Evolutionary conservation across 2,888 invertebrate species (phyloP), one percentile per base, ranked within the genome.

Genomic region (Calameuta pallipes): DNA sequence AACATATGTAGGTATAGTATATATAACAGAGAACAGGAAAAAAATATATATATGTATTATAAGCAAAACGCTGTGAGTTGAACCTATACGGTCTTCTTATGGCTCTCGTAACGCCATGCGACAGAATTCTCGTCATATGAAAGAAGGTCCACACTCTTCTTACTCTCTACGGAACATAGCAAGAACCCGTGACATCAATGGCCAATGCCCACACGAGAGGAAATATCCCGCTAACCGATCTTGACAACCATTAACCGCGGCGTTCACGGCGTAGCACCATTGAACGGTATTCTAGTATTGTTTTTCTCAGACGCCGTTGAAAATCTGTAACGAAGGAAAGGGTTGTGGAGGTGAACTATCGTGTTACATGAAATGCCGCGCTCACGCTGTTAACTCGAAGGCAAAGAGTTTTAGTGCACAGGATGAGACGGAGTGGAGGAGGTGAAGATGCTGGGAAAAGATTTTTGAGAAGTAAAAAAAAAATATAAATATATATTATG

Each of bases 151-250:
- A 33, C 36, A 75, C 75, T 75, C 75, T 68, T 36, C 23, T 30
- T n/a, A 37, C 74, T 74, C 74, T 36, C 33, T 34, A 23, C 71
- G 71, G 71, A 71, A 37, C 74, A 33, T 33, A 78, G 82, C 79
- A 83, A 73, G 81, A 78, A 77, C 81, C 85, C 83, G 84, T 87
- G 89, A 89, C 89, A 90, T 89, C 89, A 90, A 90, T 90, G 89
- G 88, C 87, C 88, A 86, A 89, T 90, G 88, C 89, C 87, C 86
- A 87, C 87, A 87, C 87, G 88, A 89, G 89, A 90, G 89, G 87
- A 90, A 90, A 90, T 89, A 88, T 90, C 89, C 86, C 85, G 86
- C 89, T 90, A 90, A 90, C 89, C 90, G 87, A 89, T 90, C 89
- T 89, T 90, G 90, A 90, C 90, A 90, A 89, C 87, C 89, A 89